Evolutionary conservation across 2,797 vertebrate genomes (phyloP), one percentile per base, ranked within the genome.

Genomic region (Cyclura pinguis): DNA sequence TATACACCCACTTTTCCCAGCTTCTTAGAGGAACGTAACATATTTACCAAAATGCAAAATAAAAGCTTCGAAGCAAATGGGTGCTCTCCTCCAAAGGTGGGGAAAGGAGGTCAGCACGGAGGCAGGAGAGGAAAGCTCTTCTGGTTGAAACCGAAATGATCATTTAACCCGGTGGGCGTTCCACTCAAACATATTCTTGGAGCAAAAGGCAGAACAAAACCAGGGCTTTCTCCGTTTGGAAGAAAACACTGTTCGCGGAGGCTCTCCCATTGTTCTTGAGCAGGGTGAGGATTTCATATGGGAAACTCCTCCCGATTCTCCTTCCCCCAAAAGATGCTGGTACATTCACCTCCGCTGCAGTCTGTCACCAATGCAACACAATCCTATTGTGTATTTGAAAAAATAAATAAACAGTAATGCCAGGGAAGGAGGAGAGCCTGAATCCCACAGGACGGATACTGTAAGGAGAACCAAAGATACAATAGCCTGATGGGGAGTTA

Each of bases 181-280:
- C 67, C 20, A 24, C 7, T 32, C 1, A 35, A 55, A 9, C 35
- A 18, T n/a, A 12, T 18, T 64, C 64, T 64, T 18, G 32, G 24
- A 55, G 27, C 12, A 4, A 7, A 22, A 62, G 59, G 76, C 9
- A 35, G 42, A 7, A 1, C 1, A 22, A 84, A 78, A 35, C 7
- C 8, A 6, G 50, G 6, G 20, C 76, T 59, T 38, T 42, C 32
- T 74, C 24, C 3, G 64, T 47, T 47, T n/a, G 59, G 42, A 47
- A 24, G 24, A 32, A 22, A 22, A 14, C 52, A 1, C 24, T 29
- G 35, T 24, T 78, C 57, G 47, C 9, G 77, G 64, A 29, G 62
- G 69, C 6, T 77, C 47, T 16, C 29, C 89, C 32, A 87, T 90
- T 90, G 89, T 90, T 90, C 89, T 90, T 69, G n/a, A 32, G 78